Base-by-base conservation (phyloP, 2,797 vertebrate genomes). In the Galago senegalensis region DNA sequence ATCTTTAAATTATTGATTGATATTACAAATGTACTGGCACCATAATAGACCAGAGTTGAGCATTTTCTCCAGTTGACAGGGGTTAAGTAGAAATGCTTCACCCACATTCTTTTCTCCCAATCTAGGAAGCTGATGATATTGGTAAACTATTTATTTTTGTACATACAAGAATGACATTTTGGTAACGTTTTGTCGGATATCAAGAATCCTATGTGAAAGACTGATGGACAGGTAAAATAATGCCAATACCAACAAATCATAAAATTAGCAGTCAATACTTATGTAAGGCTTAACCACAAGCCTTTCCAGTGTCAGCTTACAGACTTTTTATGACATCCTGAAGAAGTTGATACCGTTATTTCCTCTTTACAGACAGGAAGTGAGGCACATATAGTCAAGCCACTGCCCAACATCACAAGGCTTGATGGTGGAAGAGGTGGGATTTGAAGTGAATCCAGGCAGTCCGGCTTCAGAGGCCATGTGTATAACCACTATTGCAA, bases 1-100 rank as follows among this genome's bases (percentile, higher is more conserved):
- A 87, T 91, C 53, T 97, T 96, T 98, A 93, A 98, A 96, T 91
- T 97, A 96, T 95, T 98, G 94, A 98, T 88, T 85, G 43, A 72
- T 72, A 94, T 94, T 97, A 56, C 67, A 97, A 96, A 97, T 95
- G 37, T 65, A 92, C 72, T 88, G 94, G 75, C 4, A 76, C 49
- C 81, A 43, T 0, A 10, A 89, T 40, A 87, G 97, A 98, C 93
- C 17, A 93, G 95, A 73, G 0, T 53, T 37, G 75, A 95, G 91
- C 29, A 73, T 82, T 91, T 4, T 90, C 90, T 63, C 73, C 86
- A 12, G 34, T 94, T 93, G 93, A 86, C 17, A 67, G 67, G 49
- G 8, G 58, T 73, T 96, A 97, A 93, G 60, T 63, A 96, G 76
- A 93, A 89, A 85, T 79, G 89, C 11, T 81, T 94, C 27, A 43